These are phyloP conservation scores for Craterocephalus amniculus DNA, from an alignment of 2,797 vertebrate genomes.

Conservation along the genomic window DNA sequence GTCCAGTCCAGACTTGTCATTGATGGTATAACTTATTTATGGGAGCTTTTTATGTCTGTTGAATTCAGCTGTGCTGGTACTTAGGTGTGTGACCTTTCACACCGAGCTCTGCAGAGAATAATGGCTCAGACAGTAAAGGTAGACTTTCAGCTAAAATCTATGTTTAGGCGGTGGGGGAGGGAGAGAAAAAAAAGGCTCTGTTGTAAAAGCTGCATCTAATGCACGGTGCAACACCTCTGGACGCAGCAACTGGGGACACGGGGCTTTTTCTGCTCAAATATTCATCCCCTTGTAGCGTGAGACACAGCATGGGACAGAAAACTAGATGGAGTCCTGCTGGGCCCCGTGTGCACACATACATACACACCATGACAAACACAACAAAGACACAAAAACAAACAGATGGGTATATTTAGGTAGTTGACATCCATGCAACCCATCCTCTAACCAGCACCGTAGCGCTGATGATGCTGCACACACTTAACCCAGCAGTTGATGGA, in stretches of 20 bases:
- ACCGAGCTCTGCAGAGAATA: slow-evolving; percentile 49
- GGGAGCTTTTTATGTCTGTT: slow-evolving; percentile 47
- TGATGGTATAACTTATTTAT: slow-evolving; percentile 73
- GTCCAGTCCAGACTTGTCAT: slow-evolving; percentile 51
- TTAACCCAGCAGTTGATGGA: slow-evolving; percentile 18
- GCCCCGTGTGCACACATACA: slow-evolving; percentile 49
- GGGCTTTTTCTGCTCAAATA: slow-evolving; percentile 74
- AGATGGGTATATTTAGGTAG: slow-evolving; percentile 56
- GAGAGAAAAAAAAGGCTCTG: slow-evolving; percentile 1
- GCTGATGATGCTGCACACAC: slow-evolving; percentile 23
- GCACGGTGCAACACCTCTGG: slow-evolving; percentile 41
- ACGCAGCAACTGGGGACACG: slow-evolving; percentile 37
- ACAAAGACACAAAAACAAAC: slow-evolving; percentile 45
- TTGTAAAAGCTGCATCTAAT: slow-evolving; percentile 39
- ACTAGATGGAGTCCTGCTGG: slow-evolving; percentile 62
- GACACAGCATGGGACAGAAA: slow-evolving; percentile 65
- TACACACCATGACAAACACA: slow-evolving; percentile 49
- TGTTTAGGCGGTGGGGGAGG: slow-evolving; percentile 37
- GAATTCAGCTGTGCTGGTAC: slow-evolving; percentile 63
- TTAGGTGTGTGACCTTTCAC: slow-evolving; percentile 70
- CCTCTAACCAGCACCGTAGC: slow-evolving; percentile 1
- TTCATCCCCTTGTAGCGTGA: slow-evolving; percentile 69
- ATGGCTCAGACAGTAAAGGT: slow-evolving; percentile 38
- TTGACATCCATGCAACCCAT: slow-evolving; percentile 16
- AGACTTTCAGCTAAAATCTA: slow-evolving; percentile 42